Conservation (phyloP, 2,888 invertebrate species). For the Podotricha telesiphe region DNA sequence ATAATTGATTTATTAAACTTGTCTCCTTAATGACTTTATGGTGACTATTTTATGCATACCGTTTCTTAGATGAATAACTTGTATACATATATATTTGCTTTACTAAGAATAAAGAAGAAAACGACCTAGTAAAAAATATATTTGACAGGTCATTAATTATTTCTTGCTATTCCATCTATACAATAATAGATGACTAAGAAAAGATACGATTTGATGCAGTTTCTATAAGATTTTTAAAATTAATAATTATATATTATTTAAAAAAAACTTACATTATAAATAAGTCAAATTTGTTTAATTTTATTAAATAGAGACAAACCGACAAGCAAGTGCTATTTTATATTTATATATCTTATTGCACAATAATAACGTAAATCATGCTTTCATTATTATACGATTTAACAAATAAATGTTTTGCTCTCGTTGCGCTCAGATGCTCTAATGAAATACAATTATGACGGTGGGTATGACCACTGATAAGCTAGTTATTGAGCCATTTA, state of each 20-base stretch:
- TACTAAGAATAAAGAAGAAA: too few relatives aligned
- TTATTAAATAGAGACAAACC: slow-evolving; percentile 8
- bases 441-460: slow-evolving; percentile 58
- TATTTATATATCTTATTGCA: slow-evolving; percentile 40
- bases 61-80: background rate
- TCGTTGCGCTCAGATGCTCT: slow-evolving; percentile 55
- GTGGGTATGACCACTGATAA: slow-evolving; percentile 55
- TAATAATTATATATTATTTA: too few relatives aligned
- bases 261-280: too few relatives aligned
- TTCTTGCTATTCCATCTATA: too few relatives aligned
- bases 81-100: background rate
- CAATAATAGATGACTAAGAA: too few relatives aligned
- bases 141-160: too few relatives aligned
- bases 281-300: too few relatives aligned
- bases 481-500: slow-evolving; percentile 57
- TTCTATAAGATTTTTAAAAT: background rate
- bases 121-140: too few relatives aligned
- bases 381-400: slow-evolving; percentile 35
- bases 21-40: background rate
- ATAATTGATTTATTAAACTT: slow-evolving; percentile 19
- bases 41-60: background rate
- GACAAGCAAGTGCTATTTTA: slow-evolving; percentile 15
- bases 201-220: too few relatives aligned
- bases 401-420: slow-evolving; percentile 43
- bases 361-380: slow-evolving; percentile 47